These are phyloP conservation scores for Sesamia nonagrioides DNA, from an alignment of 1,140 invertebrate species.

Conservation along the genomic window DNA sequence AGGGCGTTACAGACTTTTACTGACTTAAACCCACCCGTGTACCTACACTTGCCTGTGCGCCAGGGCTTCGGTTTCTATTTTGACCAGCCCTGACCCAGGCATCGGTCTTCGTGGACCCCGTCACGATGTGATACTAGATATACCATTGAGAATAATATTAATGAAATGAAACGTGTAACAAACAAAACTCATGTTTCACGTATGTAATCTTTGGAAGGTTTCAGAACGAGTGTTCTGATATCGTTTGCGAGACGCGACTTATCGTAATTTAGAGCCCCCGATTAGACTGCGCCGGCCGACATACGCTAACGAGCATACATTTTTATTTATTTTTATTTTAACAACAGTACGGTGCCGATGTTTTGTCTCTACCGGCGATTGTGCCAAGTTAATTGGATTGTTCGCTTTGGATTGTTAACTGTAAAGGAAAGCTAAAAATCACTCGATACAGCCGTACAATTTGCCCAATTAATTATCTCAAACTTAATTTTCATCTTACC, in stretches of 20 bases:
- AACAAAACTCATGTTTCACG: slow-evolving; percentile 77
- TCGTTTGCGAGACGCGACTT: slow-evolving; percentile 77
- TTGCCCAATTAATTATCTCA: slow-evolving; percentile 52
- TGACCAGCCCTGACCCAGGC: no score
- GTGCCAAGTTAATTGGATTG: slow-evolving; percentile 82
- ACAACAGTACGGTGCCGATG: slow-evolving; percentile 79
- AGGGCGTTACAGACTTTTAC: no score
- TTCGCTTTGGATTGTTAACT: slow-evolving; percentile 62
- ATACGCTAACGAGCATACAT: slow-evolving; percentile 85
- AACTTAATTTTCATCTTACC: slow-evolving; percentile 88
- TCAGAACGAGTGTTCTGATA: slow-evolving; percentile 84
- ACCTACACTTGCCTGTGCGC: no score
- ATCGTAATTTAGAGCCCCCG: slow-evolving; percentile 85
- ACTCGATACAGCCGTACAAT: slow-evolving; percentile 53
- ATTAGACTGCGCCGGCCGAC: slow-evolving; percentile 81
- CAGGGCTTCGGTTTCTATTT: no score
- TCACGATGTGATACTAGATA: slow-evolving; percentile 26
- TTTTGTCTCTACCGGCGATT: slow-evolving; percentile 80
- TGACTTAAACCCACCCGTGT: no score
- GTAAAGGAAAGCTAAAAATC: slow-evolving; percentile 43
- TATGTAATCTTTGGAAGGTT: slow-evolving; percentile 77
- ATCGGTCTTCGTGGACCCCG: no score
- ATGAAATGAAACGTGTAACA: slow-evolving; percentile 69
- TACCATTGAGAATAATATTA: slow-evolving; percentile 20
- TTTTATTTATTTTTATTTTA: slow-evolving; percentile 84